These are phyloP conservation scores for Platynereis dumerilii DNA, from an alignment of 2,888 invertebrate species.

Conservation along the genomic window DNA sequence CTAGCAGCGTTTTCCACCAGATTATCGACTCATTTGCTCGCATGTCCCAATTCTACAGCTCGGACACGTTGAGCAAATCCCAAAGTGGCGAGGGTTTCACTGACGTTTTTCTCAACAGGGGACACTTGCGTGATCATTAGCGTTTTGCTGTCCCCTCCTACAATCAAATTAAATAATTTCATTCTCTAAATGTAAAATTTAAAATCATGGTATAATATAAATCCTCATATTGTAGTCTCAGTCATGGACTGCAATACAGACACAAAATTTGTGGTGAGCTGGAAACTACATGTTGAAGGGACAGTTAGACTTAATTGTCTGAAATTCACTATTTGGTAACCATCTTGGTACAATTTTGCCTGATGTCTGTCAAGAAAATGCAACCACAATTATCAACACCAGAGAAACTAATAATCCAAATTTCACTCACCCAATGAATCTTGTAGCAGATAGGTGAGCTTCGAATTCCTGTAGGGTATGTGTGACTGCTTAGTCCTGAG, in stretches of 20 bases:
- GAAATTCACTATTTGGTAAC: too few relatives aligned
- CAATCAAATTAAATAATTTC: neutral
- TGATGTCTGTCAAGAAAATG: too few relatives aligned
- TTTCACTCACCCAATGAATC: constrained; percentile 67
- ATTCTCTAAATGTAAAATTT: too few relatives aligned
- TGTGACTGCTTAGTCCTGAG: constrained; percentile 66
- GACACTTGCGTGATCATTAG: constrained; percentile 68
- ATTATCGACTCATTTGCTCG: constrained; percentile 43
- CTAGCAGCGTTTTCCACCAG: constrained; percentile 1
- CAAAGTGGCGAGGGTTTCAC: constrained; percentile 62
- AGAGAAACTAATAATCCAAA: too few relatives aligned
- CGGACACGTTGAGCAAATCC: constrained; percentile 58
- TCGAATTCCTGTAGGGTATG: constrained; percentile 68
- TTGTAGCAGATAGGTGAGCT: constrained; percentile 67
- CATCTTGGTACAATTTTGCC: too few relatives aligned
- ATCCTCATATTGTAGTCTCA: too few relatives aligned
- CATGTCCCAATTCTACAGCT: constrained; percentile 56
- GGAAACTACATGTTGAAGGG: too few relatives aligned
- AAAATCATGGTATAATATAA: too few relatives aligned
- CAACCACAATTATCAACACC: too few relatives aligned
- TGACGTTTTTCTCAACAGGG: constrained; percentile 64
- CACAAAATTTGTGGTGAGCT: too few relatives aligned
- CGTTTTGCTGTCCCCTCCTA: constrained; percentile 67
- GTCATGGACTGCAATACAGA: too few relatives aligned
- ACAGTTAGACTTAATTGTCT: too few relatives aligned